Conservation (phyloP, 2,888 invertebrate species). For the Heteromyza rotundicornis region DNA sequence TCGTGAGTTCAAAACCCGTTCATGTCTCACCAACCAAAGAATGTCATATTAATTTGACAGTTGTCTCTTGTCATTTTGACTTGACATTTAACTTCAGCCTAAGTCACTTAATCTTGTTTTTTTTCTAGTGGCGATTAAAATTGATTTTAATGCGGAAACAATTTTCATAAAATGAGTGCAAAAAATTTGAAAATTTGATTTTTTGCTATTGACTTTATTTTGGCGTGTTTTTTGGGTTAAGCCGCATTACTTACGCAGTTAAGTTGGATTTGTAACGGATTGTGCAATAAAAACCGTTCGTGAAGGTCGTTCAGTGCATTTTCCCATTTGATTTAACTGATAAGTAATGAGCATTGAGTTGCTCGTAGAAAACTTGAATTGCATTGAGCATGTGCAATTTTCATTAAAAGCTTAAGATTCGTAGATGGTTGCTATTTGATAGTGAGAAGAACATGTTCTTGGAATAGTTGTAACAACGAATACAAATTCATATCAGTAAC, state of each 20-base stretch:
- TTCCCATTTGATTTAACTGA: background rate
- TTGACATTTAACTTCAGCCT: slow-evolving; percentile 14
- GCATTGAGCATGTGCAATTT: no score
- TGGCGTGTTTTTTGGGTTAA: no score
- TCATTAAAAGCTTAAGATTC: no score
- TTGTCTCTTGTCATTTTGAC: background rate
- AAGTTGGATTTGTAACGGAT: slow-evolving; percentile 8
- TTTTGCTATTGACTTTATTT: no score
- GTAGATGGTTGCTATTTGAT: no score
- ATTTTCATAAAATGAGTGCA: background rate
- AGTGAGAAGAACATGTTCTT: no score
- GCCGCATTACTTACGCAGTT: background rate
- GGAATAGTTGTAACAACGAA: no score
- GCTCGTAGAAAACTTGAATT: background rate
- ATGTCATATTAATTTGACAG: background rate
- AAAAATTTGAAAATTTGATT: slow-evolving; percentile 1
- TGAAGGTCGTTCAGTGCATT: slow-evolving; percentile 3
- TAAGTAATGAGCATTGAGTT: background rate
- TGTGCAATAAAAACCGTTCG: slow-evolving; percentile 11
- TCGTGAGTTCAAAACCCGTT: background rate
- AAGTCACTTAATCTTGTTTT: background rate
- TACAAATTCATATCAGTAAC: no score
- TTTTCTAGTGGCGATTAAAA: background rate
- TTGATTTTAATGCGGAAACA: background rate
- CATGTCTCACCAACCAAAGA: background rate